Evolutionary conservation across 2,113 vertebrate genomes (phyloP), one percentile per base, ranked within the genome.

Genomic region (Numida meleagris): DNA sequence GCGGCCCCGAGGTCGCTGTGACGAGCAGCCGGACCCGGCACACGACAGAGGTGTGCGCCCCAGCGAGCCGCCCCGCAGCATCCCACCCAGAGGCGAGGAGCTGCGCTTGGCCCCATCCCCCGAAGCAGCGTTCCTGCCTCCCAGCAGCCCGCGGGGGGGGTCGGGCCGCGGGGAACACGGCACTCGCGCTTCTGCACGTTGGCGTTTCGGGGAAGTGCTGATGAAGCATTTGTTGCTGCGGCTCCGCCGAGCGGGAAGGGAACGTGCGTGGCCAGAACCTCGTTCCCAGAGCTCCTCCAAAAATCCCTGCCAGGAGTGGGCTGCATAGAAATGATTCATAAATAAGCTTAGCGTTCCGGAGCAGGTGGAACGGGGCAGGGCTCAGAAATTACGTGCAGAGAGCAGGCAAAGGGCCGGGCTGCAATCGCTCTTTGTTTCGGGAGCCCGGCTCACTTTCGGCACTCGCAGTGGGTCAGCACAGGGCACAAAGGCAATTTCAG

Each of bases 331-430:
- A 95, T 80, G 42, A 66, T 63, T 75, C 83, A 58, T 72, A 92
- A 91, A 89, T 71, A 94, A 89, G 82, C 74, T 93, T 94, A 94
- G 85, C 72, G 9, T n/a, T 27, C 45, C 66, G 14, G 82, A 95
- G 94, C 93, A 96, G 95, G 94, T 95, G 96, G 93, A 95, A 79
- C 82, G 89, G 94, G 84, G 81, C 93, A 96, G 91, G 78, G 74
- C 43, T 75, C 78, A 67, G 93, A 89, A 94, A 92, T 95, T 89
- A 94, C 85, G 72, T 91, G 89, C 73, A 94, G 89, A 62, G 70
- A 73, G 62, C 2, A 86, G 78, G 88, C 82, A 94, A 95, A 96
- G 93, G 61, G 58, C 66, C 0, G 0, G 73, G 71, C 93, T 87
- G 58, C 2, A 2, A 9, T 50, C 38, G 61, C 53, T 63, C 80